A percentile compares a stretch with the other conserved stretches of the same genome.
Evolutionary conservation across 2,888 invertebrate species (phyloP).

Genomic region (Pyrocoelia pectoralis): DNA sequence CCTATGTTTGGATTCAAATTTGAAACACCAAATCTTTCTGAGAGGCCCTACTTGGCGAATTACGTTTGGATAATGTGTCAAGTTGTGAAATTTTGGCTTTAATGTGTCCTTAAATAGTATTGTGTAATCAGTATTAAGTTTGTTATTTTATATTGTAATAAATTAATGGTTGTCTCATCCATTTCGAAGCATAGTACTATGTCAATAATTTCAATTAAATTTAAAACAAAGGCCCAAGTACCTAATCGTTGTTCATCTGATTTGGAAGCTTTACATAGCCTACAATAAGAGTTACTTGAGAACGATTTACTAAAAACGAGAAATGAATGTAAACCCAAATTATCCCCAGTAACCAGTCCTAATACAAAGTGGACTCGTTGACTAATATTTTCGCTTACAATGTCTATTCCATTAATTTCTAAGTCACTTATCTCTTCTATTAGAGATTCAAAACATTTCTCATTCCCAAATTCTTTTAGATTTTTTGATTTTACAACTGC

Average conservation of each 20-base stretch:
- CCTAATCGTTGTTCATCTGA: no score
- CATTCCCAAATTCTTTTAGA: conserved; percentile 14
- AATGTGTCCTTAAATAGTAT: conserved; percentile 33
- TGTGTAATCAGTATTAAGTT: conserved; percentile 30
- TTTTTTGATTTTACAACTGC: conserved; percentile 38
- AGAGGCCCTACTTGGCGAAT: conserved; percentile 40
- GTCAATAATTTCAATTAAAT: conserved; percentile 40
- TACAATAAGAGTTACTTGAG: neutral
- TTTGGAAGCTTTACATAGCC: no score
- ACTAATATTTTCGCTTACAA: no score
- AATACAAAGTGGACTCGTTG: conserved; percentile 8
- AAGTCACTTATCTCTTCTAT: conserved; percentile 6
- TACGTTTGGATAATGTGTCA: conserved; percentile 40
- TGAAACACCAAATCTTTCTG: conserved; percentile 40
- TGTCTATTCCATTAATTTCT: conserved; percentile 11
- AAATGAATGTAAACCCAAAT: conserved; percentile 12
- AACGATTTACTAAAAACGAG: conserved; percentile 11
- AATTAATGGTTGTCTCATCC: conserved; percentile 19
- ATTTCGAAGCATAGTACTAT: conserved; percentile 30
- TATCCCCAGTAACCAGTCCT: conserved; percentile 3
- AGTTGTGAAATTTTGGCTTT: conserved; percentile 41
- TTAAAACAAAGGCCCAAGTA: conserved; percentile 35
- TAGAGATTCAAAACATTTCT: conserved; percentile 1
- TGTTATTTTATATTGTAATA: conserved; percentile 28
- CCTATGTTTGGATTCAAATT: conserved; percentile 40